These are phyloP conservation scores for Ceramica pisi DNA, from an alignment of 2,888 invertebrate species.

Conservation along the genomic window DNA sequence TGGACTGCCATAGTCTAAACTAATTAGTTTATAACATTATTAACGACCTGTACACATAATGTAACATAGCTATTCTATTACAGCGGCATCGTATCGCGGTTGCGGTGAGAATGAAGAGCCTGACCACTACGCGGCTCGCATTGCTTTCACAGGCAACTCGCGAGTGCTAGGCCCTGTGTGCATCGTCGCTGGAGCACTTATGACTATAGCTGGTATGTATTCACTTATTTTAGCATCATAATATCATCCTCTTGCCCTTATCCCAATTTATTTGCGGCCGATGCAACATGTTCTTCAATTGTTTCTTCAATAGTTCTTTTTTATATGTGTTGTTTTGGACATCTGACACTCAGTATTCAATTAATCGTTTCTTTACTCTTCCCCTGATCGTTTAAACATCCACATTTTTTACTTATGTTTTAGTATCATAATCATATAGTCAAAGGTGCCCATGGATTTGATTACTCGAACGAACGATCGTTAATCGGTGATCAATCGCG, in stretches of 20 bases:
- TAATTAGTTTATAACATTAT: neutral
- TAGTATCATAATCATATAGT: too few species aligned
- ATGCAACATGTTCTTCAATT: too few species aligned
- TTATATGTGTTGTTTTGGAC: too few species aligned
- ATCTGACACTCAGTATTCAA: too few species aligned
- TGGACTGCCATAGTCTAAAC: too few species aligned
- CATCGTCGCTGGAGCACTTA: conserved; percentile 93
- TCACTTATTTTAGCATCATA: neutral
- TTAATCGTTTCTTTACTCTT: too few species aligned
- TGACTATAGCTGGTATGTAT: conserved; percentile 90
- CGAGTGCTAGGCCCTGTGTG: conserved; percentile 94
- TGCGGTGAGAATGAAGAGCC: conserved; percentile 94
- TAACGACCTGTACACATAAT: neutral
- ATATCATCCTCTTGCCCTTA: neutral
- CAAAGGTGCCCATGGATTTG: neutral
- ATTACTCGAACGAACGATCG: neutral
- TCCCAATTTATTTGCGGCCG: too few species aligned
- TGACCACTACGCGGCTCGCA: conserved; percentile 93
- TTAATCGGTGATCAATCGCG: neutral
- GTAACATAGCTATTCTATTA: conserved; percentile 40
- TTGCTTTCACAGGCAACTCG: conserved; percentile 94
- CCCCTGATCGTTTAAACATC: too few species aligned
- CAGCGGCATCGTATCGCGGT: conserved; percentile 94
- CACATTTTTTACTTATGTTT: too few species aligned
- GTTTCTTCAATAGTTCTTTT: too few species aligned